Base-by-base conservation (phyloP, 2,888 invertebrate species). In the Drosophila kanekoi region DNA sequence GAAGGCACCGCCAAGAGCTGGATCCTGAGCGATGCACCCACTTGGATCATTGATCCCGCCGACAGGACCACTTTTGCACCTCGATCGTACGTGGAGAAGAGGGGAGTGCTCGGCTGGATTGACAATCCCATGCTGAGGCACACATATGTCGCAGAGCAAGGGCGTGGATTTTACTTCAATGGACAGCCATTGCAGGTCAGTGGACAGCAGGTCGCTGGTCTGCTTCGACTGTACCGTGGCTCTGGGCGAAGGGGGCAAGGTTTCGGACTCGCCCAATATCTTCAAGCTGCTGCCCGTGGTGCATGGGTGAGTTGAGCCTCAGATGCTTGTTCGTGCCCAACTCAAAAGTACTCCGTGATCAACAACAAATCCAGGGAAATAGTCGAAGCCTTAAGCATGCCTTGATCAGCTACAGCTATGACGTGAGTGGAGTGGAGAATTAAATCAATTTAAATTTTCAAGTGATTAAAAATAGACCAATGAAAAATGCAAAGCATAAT, bases 1-100 rank as follows among this genome's bases (percentile, higher is more conserved):
- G 99, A 99, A 91, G 99, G 99, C 91, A 94, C 94, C 0, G 94
- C 54, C 32, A 20, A 23, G 45, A 71, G 9, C 95, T 6, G 23
- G 40, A 11, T 93, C 93, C 35, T 81, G 4, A 74, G 62, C 1
- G 65, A 73, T 37, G 67, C 54, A 0, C 83, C 84, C 32, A 84
- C 84, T 6, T 84, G 87, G 84, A 52, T 84, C 20, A 73, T 84
- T 9, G 81, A 87, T 64, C 87, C 84, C 1, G 71, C 87, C 10
- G 77, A 81, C 43, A 79, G 79, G 1, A 63, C 1, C 61, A 67
- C 40, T 80, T 78, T 23, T 72, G 72, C 44, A 66, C 74, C 8
- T 80, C 79, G 1, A 68, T 81, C 10, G 81, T 43, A 53, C 59
- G 53, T 73, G 48, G 10, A 54, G 37, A 44, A 49, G 37, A 16